A percentile compares a stretch with the other conserved stretches of the same genome.
phyloP scores from a whole-genome alignment of 2,888 invertebrate genomes.

The Napeogenes sylphis region DNA sequence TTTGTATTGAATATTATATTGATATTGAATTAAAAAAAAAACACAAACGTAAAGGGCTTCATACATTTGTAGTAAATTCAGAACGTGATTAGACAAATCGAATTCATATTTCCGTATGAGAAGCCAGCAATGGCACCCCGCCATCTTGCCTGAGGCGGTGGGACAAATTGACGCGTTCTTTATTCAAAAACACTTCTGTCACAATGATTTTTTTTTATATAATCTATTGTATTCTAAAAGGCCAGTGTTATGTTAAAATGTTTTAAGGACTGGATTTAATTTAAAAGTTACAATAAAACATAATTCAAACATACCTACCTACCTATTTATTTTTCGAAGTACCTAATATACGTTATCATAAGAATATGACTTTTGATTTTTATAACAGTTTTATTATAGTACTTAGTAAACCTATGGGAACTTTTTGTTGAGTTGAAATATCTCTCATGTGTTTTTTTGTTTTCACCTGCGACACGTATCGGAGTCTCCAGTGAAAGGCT shows the following conservation, averaged over 20 bases:
- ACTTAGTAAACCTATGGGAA: no score
- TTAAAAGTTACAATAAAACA: no score
- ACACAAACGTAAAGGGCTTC: background rate
- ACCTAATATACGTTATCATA: no score
- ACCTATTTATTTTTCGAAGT: no score
- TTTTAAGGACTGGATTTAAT: conserved; percentile 20
- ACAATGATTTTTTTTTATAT: conserved; percentile 51
- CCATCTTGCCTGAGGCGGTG: conserved; percentile 68
- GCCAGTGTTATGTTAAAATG: conserved; percentile 36
- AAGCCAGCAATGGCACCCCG: conserved; percentile 68
- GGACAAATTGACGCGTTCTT: conserved; percentile 66
- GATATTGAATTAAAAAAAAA: no score
- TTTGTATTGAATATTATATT: background rate
- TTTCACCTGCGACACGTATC: no score
- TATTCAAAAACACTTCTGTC: conserved; percentile 57
- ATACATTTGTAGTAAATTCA: conserved; percentile 15
- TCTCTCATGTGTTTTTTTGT: no score
- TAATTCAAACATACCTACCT: no score
- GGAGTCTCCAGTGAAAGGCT: no score
- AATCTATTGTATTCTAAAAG: conserved; percentile 55
- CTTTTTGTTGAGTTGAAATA: no score
- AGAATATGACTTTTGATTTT: no score
- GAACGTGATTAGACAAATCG: conserved; percentile 60
- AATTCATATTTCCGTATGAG: conserved; percentile 69
- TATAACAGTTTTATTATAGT: no score